Conservation (phyloP, 2,888 invertebrate species). For the Prosopocoilus inquinatus region DNA sequence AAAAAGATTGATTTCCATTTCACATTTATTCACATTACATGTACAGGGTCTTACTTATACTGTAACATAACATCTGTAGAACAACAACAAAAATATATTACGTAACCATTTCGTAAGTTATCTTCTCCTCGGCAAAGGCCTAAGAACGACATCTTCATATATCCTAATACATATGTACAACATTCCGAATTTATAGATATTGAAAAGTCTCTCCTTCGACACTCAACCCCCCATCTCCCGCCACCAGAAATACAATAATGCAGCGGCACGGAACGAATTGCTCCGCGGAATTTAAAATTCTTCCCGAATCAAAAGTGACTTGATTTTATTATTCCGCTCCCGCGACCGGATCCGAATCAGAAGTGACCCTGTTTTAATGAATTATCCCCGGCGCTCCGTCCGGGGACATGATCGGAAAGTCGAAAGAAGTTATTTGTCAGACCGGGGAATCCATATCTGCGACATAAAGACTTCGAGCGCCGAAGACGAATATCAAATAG, state of each 20-base stretch:
- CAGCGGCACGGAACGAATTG: slow-evolving; percentile 15
- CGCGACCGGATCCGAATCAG: slow-evolving; percentile 28
- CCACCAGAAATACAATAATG: slow-evolving; percentile 15
- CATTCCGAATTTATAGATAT: no score
- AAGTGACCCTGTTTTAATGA: slow-evolving; percentile 36
- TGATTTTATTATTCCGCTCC: slow-evolving; percentile 30
- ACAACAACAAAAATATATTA: no score
- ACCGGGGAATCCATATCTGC: slow-evolving; percentile 14
- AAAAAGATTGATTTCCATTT: no score
- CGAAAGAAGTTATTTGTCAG: slow-evolving; percentile 35
- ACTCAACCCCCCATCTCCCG: no score
- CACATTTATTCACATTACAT: no score
- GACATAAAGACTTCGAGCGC: slow-evolving; percentile 4
- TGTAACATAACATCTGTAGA: no score
- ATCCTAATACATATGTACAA: no score
- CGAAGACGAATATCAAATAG: slow-evolving; percentile 13
- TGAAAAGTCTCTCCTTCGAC: no score
- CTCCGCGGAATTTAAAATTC: slow-evolving; percentile 17
- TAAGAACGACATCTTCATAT: no score
- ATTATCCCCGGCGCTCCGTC: slow-evolving; percentile 31
- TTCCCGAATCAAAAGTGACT: slow-evolving; percentile 23
- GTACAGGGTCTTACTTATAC: no score
- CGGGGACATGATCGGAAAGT: slow-evolving; percentile 34
- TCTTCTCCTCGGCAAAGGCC: no score
- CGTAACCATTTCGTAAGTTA: no score